Base-by-base conservation (phyloP, 2,797 vertebrate species). In the Myiotriccus ornatus region DNA sequence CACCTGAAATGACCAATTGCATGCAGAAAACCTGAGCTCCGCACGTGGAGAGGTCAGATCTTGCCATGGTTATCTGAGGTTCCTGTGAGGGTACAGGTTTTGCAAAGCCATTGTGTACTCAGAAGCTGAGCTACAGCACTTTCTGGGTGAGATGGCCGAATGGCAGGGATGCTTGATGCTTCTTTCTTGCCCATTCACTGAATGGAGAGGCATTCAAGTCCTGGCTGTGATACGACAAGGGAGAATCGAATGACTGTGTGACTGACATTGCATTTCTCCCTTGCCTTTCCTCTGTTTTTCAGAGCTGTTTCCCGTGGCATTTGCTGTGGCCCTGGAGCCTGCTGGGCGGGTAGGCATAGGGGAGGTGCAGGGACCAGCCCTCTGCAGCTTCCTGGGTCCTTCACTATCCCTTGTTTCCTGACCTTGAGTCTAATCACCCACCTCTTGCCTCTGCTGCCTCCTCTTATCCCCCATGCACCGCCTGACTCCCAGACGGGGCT, bases 181-280 rank as follows among this genome's bases (percentile, higher is more conserved):
- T 39, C 52, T 63, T 87, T 69, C 70, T 79, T 78, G 34, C 24
- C 65, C 0, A 1, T 27, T 22, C 68, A 9, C 52, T 57, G n/a
- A 63, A 39, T 23, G 37, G n/a, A 64, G 53, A 55, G 19, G 20
- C 17, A 4, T 4, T 93, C 62, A 65, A 59, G 32, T 80, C 57
- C 74, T 55, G 55, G 32, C 46, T 62, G 35, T 39, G 59, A 4
- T 49, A 22, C 6, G 49, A 41, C 25, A 19, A 39, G 79, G 64
- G 37, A 32, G 11, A 27, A 0, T 3, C 0, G 0, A 52, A 24
- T 6, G 32, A 20, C 46, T 1, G 0, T 7, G n/a, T 50, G 25
- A 22, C 68, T 24, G 37, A 17, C 7, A 1, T 3, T 22, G 21
- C 8, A 0, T 71, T 84, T 90, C 62, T 76, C 14, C 32, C 30